Conservation (phyloP, 2,888 invertebrate genomes). For the Macrophya alboannulata region DNA sequence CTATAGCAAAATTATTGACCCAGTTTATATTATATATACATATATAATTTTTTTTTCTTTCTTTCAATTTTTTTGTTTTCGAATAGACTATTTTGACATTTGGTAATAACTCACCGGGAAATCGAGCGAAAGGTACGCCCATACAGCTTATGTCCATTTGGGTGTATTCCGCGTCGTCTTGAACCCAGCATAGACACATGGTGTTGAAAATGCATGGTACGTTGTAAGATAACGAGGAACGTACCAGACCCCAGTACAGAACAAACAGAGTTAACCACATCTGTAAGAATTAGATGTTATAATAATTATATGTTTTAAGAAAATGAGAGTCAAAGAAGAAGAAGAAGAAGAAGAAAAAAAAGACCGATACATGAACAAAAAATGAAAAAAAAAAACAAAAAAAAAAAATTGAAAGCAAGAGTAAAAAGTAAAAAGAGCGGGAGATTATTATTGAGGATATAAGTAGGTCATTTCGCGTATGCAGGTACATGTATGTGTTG, state of each 20-base stretch:
- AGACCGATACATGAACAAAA: no score
- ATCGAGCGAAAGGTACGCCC: conserved; percentile 87
- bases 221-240: conserved; percentile 79
- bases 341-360: not conserved
- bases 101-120: conserved; percentile 83
- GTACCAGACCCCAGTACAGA: conserved; percentile 78
- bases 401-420: not conserved
- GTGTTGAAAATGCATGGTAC: conserved; percentile 86
- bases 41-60: not conserved
- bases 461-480: conserved; percentile 30
- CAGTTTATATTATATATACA: not conserved
- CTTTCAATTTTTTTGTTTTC: not conserved
- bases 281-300: conserved; percentile 69
- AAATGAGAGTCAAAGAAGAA: not conserved
- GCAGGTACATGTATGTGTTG: not conserved
- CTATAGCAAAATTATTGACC: not conserved
- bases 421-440: not conserved
- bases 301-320: not conserved
- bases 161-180: conserved; percentile 80
- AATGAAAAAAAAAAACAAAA: not conserved
- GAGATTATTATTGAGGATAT: not conserved
- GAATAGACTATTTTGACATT: not conserved
- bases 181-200: conserved; percentile 87
- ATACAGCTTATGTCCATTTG: conserved; percentile 85
- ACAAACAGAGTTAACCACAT: conserved; percentile 73